Base-by-base conservation (phyloP, 2,888 invertebrate species). In the Alloscopus bannaensis region DNA sequence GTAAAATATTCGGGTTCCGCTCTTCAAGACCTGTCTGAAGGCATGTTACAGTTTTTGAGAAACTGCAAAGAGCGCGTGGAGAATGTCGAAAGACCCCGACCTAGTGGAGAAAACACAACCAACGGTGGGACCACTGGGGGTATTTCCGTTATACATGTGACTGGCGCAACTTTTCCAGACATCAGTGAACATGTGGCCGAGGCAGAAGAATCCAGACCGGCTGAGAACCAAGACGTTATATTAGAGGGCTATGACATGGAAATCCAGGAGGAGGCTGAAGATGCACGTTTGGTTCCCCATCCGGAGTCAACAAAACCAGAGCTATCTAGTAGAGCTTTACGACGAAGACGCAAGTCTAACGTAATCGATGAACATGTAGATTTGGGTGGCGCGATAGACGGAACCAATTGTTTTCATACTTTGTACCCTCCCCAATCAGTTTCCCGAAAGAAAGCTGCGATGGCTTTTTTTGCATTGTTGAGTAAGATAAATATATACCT, bases 401-500 rank as follows among this genome's bases (percentile, higher is more conserved):
- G 68, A n/a, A 52, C 13, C 2, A n/a, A 42, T n/a, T 3, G n/a
- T 4, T 72, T 72, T 31, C 24, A 24, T 28, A 29, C n/a, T 16
- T 20, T 62, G 20, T 72, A 29, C 24, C 50, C 62, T 8, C 72
- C 72, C 6, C 3, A 3, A 8, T n/a, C 18, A 8, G 29, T n/a
- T 31, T 52, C 52, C 3, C 45, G 29, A 16, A 64, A 31, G 29
- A 2, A 36, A 11, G 72, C 72, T 26, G 72, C 72, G 1, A 26
- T 45, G 8, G 64, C 28, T 20, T 72, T 72, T 22, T 72, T 52
- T 22, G 4, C 20, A 3, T 47, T 72, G 6, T 64, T 72, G 16
- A 45, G 72, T 72, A 71, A 45, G 69, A 36, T 2, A 6, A 29
- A 26, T 45, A 47, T 22, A n/a, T 29, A 65, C 20, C 26, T 18